A percentile compares a stretch with the other conserved stretches of the same genome.
Conservation (phyloP, 2,113 vertebrate genomes). For the Scomber scombrus region DNA sequence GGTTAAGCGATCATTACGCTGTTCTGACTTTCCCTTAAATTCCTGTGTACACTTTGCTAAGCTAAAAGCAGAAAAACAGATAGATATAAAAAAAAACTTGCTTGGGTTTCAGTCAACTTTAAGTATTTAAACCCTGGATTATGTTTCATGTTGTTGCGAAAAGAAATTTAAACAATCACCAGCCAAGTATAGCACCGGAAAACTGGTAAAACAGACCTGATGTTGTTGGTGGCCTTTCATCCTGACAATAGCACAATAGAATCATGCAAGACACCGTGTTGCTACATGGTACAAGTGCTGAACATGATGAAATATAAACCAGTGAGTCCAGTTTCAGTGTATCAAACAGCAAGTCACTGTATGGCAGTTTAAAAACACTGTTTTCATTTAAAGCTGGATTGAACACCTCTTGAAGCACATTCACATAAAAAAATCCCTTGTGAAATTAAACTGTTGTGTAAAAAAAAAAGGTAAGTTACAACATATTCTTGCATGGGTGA, state of each 20-base stretch:
- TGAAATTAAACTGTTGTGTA: neutral
- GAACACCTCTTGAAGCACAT: neutral
- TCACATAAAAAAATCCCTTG: neutral
- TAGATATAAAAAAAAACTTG: too few relatives aligned
- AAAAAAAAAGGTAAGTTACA: neutral
- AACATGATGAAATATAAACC: conserved; percentile 3
- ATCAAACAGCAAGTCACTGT: conserved; percentile 5
- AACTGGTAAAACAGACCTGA: neutral
- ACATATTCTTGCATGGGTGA: neutral
- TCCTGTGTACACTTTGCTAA: neutral
- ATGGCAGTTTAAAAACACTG: too few relatives aligned
- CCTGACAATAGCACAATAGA: neutral
- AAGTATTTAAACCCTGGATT: too few relatives aligned
- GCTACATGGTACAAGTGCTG: too few relatives aligned
- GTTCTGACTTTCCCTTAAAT: too few relatives aligned
- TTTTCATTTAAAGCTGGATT: neutral
- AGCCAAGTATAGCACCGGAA: neutral
- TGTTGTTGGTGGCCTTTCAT: neutral
- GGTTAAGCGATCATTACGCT: too few relatives aligned
- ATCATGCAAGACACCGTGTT: neutral
- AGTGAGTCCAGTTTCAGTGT: conserved; percentile 19
- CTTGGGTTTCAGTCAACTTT: too few relatives aligned
- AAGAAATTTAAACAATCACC: neutral
- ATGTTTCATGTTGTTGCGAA: neutral
- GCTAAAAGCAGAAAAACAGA: neutral